A percentile compares a stretch with the other conserved stretches of the same genome.
phyloP scores from a whole-genome alignment of 2,888 invertebrate genomes.

The Melanotus villosus region DNA sequence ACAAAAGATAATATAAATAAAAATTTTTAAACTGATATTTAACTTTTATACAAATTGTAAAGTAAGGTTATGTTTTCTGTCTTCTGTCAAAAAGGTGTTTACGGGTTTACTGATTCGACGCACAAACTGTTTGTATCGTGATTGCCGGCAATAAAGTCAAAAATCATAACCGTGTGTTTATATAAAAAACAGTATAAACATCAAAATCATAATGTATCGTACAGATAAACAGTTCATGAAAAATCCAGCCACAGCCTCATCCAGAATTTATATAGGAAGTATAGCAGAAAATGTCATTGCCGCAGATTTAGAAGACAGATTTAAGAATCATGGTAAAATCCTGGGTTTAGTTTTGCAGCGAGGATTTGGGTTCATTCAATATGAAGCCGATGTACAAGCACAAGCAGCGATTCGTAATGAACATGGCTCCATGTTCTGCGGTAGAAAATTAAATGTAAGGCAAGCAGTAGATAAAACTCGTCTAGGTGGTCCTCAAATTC shows the following conservation, averaged over 20 bases:
- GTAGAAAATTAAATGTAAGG: slow-evolving; percentile 78
- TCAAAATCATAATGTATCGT: slow-evolving; percentile 64
- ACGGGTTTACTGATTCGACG: too few relatives aligned
- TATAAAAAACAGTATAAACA: too few relatives aligned
- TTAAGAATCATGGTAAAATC: slow-evolving; percentile 81
- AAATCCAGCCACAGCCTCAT: slow-evolving; percentile 81
- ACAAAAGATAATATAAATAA: too few relatives aligned
- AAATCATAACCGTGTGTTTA: too few relatives aligned
- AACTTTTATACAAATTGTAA: too few relatives aligned
- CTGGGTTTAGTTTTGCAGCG: slow-evolving; percentile 80
- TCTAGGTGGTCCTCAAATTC: slow-evolving; percentile 50
- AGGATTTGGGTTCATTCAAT: slow-evolving; percentile 92
- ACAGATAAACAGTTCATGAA: slow-evolving; percentile 73
- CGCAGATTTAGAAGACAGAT: slow-evolving; percentile 81
- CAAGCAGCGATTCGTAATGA: slow-evolving; percentile 81
- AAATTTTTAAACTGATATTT: too few relatives aligned
- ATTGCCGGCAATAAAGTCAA: too few relatives aligned
- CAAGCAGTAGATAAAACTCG: slow-evolving; percentile 71
- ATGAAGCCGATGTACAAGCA: slow-evolving; percentile 81
- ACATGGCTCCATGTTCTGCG: slow-evolving; percentile 80
- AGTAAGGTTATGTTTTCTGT: too few relatives aligned
- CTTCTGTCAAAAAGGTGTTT: too few relatives aligned
- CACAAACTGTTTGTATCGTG: too few relatives aligned
- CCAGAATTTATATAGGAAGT: slow-evolving; percentile 87
- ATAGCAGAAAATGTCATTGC: slow-evolving; percentile 74